Base-by-base conservation (phyloP, 2,888 invertebrate species). In the Sphecodes monilicornis region DNA sequence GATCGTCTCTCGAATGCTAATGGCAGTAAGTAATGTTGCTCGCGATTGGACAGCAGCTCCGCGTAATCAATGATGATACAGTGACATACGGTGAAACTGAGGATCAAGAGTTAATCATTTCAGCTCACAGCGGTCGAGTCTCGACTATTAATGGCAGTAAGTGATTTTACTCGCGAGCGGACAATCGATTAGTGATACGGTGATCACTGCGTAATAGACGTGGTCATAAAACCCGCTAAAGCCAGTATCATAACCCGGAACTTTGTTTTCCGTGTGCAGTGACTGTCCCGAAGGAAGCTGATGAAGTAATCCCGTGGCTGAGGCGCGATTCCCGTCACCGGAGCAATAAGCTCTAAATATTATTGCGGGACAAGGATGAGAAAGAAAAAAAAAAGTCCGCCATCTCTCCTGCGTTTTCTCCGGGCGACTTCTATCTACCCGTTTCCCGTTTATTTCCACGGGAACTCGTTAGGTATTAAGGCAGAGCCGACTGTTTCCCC, bases 381-480 rank as follows among this genome's bases (percentile, higher is more conserved):
- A 16, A 41, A 70, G 70, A 43, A 22, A 70, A 83, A 60, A 54
- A 69, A 70, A 41, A 8, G 29, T 39, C 54, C 32, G 11, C 41
- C 29, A 72, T 76, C 54, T 66, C 71, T 22, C 36, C 26, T 13
- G 54, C 41, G 69, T 68, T 43, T 72, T 11, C 76, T 66, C 66
- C 54, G 84, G 11, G 54, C 54, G 54, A 78, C 78, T 80, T 80
- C 81, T 70, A 79, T 74, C 76, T 68, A 36, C 60, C 78, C 76
- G 68, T 69, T 36, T 22, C 36, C 22, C 66, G 68, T 36, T 68
- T 80, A 76, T 80, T 84, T 76, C 80, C 80, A 68, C 88, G 77
- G 81, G 76, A 89, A 83, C 90, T 89, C 88, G 89, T 89, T 89
- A 88, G 79, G 86, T 73, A 89, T 87, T 84, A 85, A 80, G 82